These are phyloP conservation scores for Tricholaema leucomelas DNA, from an alignment of 2,113 vertebrate genomes.

Conservation along the genomic window DNA sequence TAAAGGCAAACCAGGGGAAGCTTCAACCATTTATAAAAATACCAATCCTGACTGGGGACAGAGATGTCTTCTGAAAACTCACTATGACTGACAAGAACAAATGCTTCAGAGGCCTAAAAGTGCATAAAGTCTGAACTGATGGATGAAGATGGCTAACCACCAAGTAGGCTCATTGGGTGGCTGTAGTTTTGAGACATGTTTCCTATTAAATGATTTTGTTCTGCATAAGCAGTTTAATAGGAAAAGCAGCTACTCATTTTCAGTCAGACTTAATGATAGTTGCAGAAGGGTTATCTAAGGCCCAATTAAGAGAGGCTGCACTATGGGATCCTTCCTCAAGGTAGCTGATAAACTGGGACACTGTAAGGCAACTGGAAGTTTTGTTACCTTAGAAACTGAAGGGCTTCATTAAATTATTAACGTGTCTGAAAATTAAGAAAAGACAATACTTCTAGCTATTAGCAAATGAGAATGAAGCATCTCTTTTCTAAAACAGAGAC, in stretches of 20 bases:
- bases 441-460: slow-evolving; percentile 81
- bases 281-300: not conserved
- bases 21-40: not conserved
- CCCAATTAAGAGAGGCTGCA: not conserved
- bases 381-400: not conserved
- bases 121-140: not conserved
- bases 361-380: not conserved
- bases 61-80: not conserved
- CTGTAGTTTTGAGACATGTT: not conserved
- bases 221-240: not conserved
- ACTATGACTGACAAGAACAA: not conserved
- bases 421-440: slow-evolving; percentile 81
- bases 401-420: slow-evolving; percentile 85
- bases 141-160: not conserved
- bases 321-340: not conserved
- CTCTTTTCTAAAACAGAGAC: slow-evolving; percentile 81
- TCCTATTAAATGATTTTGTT: not conserved
- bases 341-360: not conserved
- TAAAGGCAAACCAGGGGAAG: not conserved
- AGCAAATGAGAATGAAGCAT: slow-evolving; percentile 84
- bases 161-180: not conserved
- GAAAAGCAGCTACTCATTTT: not conserved
- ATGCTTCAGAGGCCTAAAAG: not conserved
- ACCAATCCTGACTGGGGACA: not conserved
- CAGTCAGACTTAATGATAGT: not conserved